Conservation (phyloP, 2,888 invertebrate genomes). For the Eupithecia inturbata region DNA sequence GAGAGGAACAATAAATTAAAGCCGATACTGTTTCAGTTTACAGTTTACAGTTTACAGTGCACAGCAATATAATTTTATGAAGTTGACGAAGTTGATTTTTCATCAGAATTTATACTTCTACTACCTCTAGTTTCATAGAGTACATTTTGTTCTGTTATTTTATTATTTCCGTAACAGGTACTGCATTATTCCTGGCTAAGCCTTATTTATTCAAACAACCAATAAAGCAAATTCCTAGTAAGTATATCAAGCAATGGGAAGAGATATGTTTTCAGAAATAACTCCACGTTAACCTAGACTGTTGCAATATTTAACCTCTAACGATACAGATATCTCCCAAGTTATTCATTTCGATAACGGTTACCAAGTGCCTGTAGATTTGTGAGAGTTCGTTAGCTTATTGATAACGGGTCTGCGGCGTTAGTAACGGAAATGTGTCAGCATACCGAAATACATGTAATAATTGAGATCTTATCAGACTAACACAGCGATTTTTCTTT, state of each 20-base stretch:
- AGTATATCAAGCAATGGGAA: slow-evolving; percentile 7
- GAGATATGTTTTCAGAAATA: slow-evolving; percentile 6
- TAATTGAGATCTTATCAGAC: neutral
- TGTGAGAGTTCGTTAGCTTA: slow-evolving; percentile 29
- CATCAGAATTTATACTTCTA: too few species aligned
- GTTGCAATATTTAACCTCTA: slow-evolving; percentile 26
- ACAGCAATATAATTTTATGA: too few species aligned
- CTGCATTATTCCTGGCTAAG: neutral
- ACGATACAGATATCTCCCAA: slow-evolving; percentile 19
- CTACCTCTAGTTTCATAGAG: too few species aligned
- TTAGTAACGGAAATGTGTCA: slow-evolving; percentile 14
- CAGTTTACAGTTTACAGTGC: too few species aligned
- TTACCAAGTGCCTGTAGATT: slow-evolving; percentile 6
- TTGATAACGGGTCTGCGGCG: slow-evolving; percentile 22
- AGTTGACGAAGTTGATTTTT: too few species aligned
- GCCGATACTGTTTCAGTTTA: too few species aligned
- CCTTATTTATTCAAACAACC: neutral
- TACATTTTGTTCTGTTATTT: too few species aligned
- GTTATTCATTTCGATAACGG: slow-evolving; percentile 16
- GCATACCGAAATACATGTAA: neutral
- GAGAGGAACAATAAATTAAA: too few species aligned
- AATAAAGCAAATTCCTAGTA: neutral
- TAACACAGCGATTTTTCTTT: neutral
- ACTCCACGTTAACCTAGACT: slow-evolving; percentile 1
- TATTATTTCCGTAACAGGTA: neutral